Evolutionary conservation across 2,113 vertebrate species (phyloP).

Genomic region (Tychaedon coryphoeus): DNA sequence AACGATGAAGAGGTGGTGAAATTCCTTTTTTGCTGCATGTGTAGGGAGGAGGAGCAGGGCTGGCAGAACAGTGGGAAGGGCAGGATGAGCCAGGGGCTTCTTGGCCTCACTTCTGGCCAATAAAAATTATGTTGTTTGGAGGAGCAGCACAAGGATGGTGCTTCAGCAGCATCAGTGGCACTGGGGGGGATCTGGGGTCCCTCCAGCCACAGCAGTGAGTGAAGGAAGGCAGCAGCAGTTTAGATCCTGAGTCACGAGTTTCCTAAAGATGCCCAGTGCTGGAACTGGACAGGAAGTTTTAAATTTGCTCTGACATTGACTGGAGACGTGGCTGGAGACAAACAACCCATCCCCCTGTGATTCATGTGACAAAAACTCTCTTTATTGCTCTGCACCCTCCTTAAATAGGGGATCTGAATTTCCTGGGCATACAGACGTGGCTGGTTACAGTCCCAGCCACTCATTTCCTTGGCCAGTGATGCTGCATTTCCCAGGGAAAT

Average conservation of each 20-base stretch:
- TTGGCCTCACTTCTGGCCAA: not conserved
- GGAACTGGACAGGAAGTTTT: fast-evolving
- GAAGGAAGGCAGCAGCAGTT: not conserved
- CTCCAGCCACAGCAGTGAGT: not conserved
- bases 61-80: not conserved
- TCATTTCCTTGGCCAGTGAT: too few relatives aligned
- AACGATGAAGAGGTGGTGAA: fast-evolving
- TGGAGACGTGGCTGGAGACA: too few relatives aligned
- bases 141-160: not conserved
- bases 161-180: not conserved
- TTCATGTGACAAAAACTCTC: too few relatives aligned
- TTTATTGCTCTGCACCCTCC: too few relatives aligned
- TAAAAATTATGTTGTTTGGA: not conserved
- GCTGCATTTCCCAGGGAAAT: not conserved
- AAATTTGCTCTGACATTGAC: too few relatives aligned
- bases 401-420: too few relatives aligned
- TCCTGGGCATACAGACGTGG: too few relatives aligned
- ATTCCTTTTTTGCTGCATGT: not conserved
- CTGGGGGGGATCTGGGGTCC: fast-evolving
- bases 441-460: too few relatives aligned
- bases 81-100: not conserved
- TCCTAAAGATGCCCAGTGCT: fast-evolving
- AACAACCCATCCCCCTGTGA: too few relatives aligned
- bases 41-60: not conserved
- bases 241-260: fast-evolving